Conservation (phyloP, 2,888 invertebrate genomes). For the Drosophila niveifrons region DNA sequence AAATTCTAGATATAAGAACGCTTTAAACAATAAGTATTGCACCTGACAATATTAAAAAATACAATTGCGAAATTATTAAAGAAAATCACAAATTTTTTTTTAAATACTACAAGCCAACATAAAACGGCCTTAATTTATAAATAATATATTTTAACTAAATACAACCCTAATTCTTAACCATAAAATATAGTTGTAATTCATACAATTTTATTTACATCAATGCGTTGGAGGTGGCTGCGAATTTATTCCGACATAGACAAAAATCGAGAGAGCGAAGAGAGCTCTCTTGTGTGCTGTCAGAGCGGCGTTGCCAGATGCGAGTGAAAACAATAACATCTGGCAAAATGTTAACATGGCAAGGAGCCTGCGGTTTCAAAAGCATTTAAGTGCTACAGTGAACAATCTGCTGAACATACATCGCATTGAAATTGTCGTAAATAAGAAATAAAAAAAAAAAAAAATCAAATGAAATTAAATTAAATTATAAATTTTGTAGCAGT, state of each 20-base stretch:
- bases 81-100: too few relatives aligned
- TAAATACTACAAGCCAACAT: background rate
- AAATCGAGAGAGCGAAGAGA: conserved; percentile 5
- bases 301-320: conserved; percentile 53
- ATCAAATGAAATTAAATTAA: background rate
- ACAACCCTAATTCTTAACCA: background rate
- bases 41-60: too few relatives aligned
- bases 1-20: background rate
- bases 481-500: background rate
- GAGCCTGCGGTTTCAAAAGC: background rate
- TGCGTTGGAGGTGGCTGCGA: background rate
- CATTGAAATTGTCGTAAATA: background rate
- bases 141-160: background rate
- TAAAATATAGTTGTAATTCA: conserved; percentile 10
- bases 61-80: too few relatives aligned
- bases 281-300: conserved; percentile 18
- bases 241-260: conserved; percentile 5
- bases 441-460: background rate
- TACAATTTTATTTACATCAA: conserved; percentile 16
- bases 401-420: background rate
- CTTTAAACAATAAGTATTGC: too few relatives aligned
- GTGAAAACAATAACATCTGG: conserved; percentile 38
- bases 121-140: background rate
- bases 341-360: background rate
- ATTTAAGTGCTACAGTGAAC: background rate